These are phyloP conservation scores for Lycaena phlaeas DNA, from an alignment of 2,888 invertebrate genomes.

Conservation along the genomic window DNA sequence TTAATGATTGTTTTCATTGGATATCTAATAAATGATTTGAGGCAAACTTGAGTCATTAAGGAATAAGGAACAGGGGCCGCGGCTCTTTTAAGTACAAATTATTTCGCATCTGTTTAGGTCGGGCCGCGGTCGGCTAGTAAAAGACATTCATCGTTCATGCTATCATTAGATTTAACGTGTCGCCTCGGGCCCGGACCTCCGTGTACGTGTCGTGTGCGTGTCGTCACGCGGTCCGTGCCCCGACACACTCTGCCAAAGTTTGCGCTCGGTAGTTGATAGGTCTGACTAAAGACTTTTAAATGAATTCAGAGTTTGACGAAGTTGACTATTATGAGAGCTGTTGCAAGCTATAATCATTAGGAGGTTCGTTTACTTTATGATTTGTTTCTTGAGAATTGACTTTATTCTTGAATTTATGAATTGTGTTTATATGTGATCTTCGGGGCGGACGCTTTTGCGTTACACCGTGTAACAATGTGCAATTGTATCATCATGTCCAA, in stretches of 20 bases:
- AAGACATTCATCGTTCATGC: constrained; percentile 46
- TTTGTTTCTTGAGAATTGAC: constrained; percentile 50
- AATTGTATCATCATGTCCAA: no score
- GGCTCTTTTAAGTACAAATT: constrained; percentile 64
- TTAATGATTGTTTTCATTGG: constrained; percentile 45
- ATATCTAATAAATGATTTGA: constrained; percentile 27
- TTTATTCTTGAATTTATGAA: constrained; percentile 50
- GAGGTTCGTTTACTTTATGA: constrained; percentile 40
- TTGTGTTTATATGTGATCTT: constrained; percentile 50
- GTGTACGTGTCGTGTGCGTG: not conserved
- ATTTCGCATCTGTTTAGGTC: constrained; percentile 56
- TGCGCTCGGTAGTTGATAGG: constrained; percentile 31
- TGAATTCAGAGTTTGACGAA: constrained; percentile 36
- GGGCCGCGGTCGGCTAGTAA: constrained; percentile 38
- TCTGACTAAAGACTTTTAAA: constrained; percentile 45
- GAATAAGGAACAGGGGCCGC: constrained; percentile 23
- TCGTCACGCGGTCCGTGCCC: no score
- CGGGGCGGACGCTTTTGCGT: constrained; percentile 26
- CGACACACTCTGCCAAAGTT: constrained; percentile 39
- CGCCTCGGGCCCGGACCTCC: not conserved
- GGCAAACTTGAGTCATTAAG: constrained; percentile 14
- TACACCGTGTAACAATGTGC: no score
- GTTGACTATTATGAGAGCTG: constrained; percentile 9
- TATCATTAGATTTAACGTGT: constrained; percentile 31
- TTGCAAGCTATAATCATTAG: constrained; percentile 20